Base-by-base conservation (phyloP, 2,797 vertebrate species). In the Chrysocyon brachyurus region DNA sequence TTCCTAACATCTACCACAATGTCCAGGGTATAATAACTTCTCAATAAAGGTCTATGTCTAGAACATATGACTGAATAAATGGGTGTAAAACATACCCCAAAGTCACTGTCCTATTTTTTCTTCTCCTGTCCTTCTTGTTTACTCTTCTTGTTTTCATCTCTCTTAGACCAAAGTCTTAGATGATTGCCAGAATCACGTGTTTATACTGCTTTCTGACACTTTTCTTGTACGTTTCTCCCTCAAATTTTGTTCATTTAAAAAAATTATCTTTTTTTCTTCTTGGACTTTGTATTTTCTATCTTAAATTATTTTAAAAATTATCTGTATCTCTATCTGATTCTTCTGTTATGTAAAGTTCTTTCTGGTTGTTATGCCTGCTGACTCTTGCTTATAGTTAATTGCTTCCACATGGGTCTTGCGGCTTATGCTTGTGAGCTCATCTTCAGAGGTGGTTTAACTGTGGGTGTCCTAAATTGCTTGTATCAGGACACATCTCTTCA, bases 151-250 rank as follows among this genome's bases (percentile, higher is more conserved):
- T 79, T 84, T 95, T 72, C 26, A 49, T 59, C 22, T 63, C 70
- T 94, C n/a, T 93, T 75, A 81, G 54, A 68, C 59, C 56, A 84
- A 83, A 75, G 12, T 40, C 70, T 81, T 95, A 46, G 28, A 26
- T 90, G 24, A 59, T 86, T 66, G 90, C 28, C 75, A 88, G 56
- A 26, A 73, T 93, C 24, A 46, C 85, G n/a, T 57, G 17, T 52
- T 87, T 10, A 10, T 16, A 12, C 21, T 72, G 14, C 66, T 70
- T 89, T 52, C 63, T 3, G 19, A 83, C 75, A 56, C 10, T 72
- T 28, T 78, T 92, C 59, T 64, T 94, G 68, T 11, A 77, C 63
- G 57, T 4, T 6, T 87, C 15, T 72, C 33, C 12, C 28, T 1
- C 22, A 66, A 57, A 87, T 87, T 75, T 63, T 77, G 17, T 97